phyloP scores from a whole-genome alignment of 2,113 vertebrate genomes.

The Muntiacus reevesi region DNA sequence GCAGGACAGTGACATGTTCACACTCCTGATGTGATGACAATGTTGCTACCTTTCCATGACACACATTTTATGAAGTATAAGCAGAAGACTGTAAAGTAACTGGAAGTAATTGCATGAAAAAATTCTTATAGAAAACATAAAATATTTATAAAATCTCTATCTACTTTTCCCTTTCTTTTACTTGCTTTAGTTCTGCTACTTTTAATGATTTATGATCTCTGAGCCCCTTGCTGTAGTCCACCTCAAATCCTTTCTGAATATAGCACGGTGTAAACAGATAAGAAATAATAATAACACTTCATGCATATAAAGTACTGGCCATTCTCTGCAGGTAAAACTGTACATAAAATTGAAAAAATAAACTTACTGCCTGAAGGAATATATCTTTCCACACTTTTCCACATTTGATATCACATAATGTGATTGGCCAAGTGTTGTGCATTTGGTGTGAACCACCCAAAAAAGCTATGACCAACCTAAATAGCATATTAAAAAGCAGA shows the following conservation, averaged over 20 bases:
- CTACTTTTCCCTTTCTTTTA: not conserved
- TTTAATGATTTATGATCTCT: conserved; percentile 50
- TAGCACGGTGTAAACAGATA: conserved; percentile 26
- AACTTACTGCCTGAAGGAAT: not conserved
- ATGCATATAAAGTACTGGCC: conserved; percentile 8
- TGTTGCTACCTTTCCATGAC: not conserved
- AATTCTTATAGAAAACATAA: not conserved
- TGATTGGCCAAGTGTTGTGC: not conserved
- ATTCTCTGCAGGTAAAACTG: conserved; percentile 28
- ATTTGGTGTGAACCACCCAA: not conserved
- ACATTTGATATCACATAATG: not conserved
- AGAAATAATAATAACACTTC: not conserved
- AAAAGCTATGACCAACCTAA: not conserved
- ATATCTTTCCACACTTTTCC: not conserved
- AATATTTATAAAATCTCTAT: conserved; percentile 37
- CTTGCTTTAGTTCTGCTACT: not conserved
- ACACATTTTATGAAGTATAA: conserved; percentile 9
- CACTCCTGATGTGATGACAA: not conserved
- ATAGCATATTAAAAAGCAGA: not conserved
- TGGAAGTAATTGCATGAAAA: not conserved
- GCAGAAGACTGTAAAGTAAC: not conserved
- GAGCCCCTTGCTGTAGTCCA: not conserved
- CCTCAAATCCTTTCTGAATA: conserved; percentile 26
- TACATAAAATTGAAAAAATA: not conserved
- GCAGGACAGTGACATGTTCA: not conserved